Conservation (phyloP, 2,888 invertebrate species). For the Hydropsyche betteni region DNA sequence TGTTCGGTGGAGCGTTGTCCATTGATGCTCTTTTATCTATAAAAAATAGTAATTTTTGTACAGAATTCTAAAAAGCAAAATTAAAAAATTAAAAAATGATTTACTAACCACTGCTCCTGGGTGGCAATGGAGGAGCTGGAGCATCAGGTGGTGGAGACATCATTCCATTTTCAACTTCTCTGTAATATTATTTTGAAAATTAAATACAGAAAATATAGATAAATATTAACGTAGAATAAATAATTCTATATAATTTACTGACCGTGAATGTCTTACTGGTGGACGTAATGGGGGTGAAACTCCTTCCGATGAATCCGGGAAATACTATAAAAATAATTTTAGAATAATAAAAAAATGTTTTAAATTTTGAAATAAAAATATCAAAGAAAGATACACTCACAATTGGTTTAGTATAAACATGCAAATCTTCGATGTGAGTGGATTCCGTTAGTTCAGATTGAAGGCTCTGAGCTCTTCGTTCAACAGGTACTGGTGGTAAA, state of each 20-base stretch:
- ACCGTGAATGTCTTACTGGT: conserved; percentile 47
- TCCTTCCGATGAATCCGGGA: conserved; percentile 47
- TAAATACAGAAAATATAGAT: background rate
- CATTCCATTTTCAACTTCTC: conserved; percentile 46
- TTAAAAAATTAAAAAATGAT: background rate
- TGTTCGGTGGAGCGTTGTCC: conserved; percentile 47
- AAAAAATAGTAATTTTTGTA: background rate
- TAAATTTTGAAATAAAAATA: conserved; percentile 12
- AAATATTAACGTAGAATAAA: background rate
- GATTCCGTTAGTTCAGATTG: conserved; percentile 61
- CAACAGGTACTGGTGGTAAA: conserved; percentile 79
- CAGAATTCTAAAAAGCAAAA: background rate
- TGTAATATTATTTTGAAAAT: conserved; percentile 9
- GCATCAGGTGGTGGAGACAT: conserved; percentile 46
- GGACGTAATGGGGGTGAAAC: conserved; percentile 46
- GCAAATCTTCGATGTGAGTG: conserved; percentile 69
- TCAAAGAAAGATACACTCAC: conserved; percentile 59
- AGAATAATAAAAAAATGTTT: background rate
- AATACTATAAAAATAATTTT: conserved; percentile 44
- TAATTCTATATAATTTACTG: background rate
- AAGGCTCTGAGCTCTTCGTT: conserved; percentile 69
- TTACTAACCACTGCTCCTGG: conserved; percentile 44
- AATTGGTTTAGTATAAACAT: conserved; percentile 79
- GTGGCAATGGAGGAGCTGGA: conserved; percentile 50
- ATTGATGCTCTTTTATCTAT: conserved; percentile 49